Percentiles rank a stretch among this genome's conserved stretches.
Evolutionary conservation across 2,797 vertebrate genomes (phyloP).

Genomic region (Sebastes hubbsi): DNA sequence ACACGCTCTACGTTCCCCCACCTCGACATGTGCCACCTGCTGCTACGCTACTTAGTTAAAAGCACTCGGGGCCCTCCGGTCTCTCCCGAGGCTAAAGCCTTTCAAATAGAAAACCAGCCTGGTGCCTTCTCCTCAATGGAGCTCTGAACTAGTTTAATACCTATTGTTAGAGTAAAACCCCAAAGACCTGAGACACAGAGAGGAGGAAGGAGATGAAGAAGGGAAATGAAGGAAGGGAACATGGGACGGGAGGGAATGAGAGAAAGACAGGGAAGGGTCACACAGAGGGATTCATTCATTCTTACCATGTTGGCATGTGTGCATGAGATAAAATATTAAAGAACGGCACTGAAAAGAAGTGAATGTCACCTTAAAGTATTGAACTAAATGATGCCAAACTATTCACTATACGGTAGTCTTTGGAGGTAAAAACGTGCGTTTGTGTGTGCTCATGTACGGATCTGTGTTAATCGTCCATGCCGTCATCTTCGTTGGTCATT

Average conservation of each 20-base stretch:
- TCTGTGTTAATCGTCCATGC: neutral
- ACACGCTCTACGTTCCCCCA: constrained; percentile 33
- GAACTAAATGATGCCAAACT: neutral
- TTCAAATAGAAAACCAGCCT: constrained; percentile 71
- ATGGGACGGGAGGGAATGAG: constrained; percentile 7
- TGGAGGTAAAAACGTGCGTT: neutral
- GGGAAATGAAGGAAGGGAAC: neutral
- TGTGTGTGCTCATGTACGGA: neutral
- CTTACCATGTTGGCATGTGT: neutral
- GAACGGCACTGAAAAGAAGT: neutral
- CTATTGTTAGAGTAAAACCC: constrained; percentile 80
- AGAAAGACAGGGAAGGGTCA: constrained; percentile 26
- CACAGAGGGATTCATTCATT: constrained; percentile 18
- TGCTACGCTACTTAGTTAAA: constrained; percentile 61
- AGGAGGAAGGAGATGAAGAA: constrained; percentile 5
- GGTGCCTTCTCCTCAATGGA: constrained; percentile 66
- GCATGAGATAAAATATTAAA: neutral
- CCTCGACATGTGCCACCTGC: constrained; percentile 58
- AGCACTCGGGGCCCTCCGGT: constrained; percentile 46
- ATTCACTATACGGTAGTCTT: neutral
- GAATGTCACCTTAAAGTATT: neutral
- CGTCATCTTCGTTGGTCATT: neutral
- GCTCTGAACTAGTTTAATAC: constrained; percentile 80
- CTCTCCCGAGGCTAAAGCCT: constrained; percentile 64
- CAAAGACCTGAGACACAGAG: constrained; percentile 64